These are phyloP conservation scores for Callimorpha dominula DNA, from an alignment of 2,888 invertebrate species.

Conservation along the genomic window DNA sequence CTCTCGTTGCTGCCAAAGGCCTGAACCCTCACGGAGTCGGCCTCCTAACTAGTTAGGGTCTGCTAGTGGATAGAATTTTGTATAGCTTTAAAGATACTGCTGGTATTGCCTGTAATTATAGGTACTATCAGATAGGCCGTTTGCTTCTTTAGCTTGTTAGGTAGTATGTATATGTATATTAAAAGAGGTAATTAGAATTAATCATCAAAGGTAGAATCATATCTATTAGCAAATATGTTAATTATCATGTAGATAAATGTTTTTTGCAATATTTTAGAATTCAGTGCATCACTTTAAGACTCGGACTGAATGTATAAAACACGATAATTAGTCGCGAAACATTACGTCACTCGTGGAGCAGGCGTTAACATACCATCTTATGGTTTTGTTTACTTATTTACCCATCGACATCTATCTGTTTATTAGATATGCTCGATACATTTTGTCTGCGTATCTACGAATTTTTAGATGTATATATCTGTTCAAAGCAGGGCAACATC, in stretches of 20 bases:
- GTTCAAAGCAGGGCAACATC: no score
- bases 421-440: background rate
- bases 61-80: no score
- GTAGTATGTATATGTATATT: background rate
- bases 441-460: background rate
- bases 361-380: slow-evolving; percentile 10
- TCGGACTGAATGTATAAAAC: slow-evolving; percentile 5
- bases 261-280: background rate
- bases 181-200: background rate
- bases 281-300: slow-evolving; percentile 2
- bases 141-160: background rate
- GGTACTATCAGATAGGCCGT: background rate
- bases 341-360: slow-evolving; percentile 15
- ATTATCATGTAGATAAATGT: slow-evolving; percentile 8
- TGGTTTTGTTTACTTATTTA: background rate
- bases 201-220: background rate
- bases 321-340: slow-evolving; percentile 15
- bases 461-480: no score
- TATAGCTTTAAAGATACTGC: no score
- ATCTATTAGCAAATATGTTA: background rate
- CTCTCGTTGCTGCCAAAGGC: background rate
- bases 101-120: background rate
- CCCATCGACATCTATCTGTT: slow-evolving; percentile 8
- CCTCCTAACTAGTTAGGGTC: background rate
- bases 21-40: background rate